Evolutionary conservation across 2,888 invertebrate genomes (phyloP), one percentile per base, ranked within the genome.

Genomic region (Erynnis tages): DNA sequence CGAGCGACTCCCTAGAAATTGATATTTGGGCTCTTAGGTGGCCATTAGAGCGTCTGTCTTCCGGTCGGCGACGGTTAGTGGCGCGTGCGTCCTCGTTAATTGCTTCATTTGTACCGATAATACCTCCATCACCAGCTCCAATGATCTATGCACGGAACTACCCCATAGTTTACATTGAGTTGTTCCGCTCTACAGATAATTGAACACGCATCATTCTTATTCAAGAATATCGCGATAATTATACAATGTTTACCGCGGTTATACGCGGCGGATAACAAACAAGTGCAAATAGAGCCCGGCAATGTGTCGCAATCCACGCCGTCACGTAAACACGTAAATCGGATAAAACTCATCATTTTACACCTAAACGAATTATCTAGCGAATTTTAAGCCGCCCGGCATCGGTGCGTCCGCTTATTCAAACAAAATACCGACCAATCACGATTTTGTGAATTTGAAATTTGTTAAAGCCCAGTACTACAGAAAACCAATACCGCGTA

Each of bases 381-480:
- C 68, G 69, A 72, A 81, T 79, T 80, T 81, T 77, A 78, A 78
- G 71, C 78, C 65, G 59, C 58, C 65, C 63, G 62, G 63, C 68
- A 60, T 58, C 62, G 66, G 70, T 71, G 79, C 76, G 81, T 78
- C 61, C 73, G 79, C 73, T 82, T 85, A 79, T 76, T 70, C 86
- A 87, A 88, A 88, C 86, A 86, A 85, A 85, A 87, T 84, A 78
- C 76, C 73, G 72, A 79, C 87, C 88, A 87, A 87, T 88, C 87
- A 84, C 82, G 81, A 86, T 82, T 87, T 89, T 87, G 83, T 84
- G 87, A 89, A 87, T 86, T 87, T 87, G 82, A 88, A 88, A 87
- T 87, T 88, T 86, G 85, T 84, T 86, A 76, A 85, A 84, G 79
- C 82, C 79, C 76, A 79, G 78, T 76, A 70, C 79, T 82, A 83